Base-by-base conservation (phyloP, 2,113 vertebrate species). In the Mastomys natalensis region DNA sequence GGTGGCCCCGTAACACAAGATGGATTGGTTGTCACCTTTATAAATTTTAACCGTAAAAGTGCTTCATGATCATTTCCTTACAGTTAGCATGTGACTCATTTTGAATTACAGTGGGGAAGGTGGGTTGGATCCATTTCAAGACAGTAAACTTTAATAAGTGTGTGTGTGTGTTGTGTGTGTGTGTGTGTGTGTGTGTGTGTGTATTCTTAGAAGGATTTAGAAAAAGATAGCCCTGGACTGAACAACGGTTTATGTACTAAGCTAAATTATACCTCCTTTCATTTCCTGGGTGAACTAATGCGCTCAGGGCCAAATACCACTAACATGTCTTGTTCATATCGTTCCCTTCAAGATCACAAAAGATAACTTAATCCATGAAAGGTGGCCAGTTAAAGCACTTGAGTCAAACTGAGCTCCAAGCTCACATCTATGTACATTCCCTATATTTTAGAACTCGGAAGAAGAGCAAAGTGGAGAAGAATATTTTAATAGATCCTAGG, bases 401-500 rank as follows among this genome's bases (percentile, higher is more conserved):
- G 60, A 93, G 77, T 17, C 86, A 90, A 95, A 94, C 22, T 90
- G 70, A 85, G 51, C 16, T 81, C 66, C 1, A 81, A 86, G 22
- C 22, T 66, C 4, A 90, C 87, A 66, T 85, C 76, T 70, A 55
- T 87, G 21, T 76, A 48, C 51, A 90, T 58, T 31, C 43, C n/a
- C n/a, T 7, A 73, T 62, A 93, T 64, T 93, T 96, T 70, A 84
- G 87, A 77, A 51, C 70, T 87, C 16, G 5, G 9, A 8, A 97
- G 22, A 55, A 64, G 21, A 81, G 22, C 90, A 89, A 97, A 96
- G 17, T 95, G n/a, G 29, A 90, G 70, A 81, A 72, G 12, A 58
- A 68, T 81, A 93, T 90, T 90, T 97, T 90, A 97, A 87, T 74
- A 95, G 12, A 43, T 40, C 40, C 21, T 89, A 66, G 70, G 70